Conservation (phyloP, 2,113 vertebrate genomes). For the Pollachius pollachius region DNA sequence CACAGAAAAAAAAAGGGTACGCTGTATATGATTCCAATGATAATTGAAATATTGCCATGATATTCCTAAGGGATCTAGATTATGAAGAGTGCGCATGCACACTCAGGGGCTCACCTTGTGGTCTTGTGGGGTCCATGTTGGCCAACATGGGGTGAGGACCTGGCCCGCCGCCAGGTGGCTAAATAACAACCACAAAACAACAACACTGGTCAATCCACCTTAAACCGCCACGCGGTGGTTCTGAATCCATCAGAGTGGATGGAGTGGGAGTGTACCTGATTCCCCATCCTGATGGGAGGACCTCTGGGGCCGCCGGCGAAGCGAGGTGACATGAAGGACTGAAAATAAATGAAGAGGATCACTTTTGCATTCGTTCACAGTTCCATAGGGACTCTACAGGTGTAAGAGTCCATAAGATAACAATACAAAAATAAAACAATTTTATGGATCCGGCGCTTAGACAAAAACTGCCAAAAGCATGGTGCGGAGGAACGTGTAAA, state of each 20-base stretch:
- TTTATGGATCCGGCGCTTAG: constrained; percentile 8
- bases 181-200: background rate
- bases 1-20: background rate
- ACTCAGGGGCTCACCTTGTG: constrained; percentile 82
- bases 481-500: constrained; percentile 57
- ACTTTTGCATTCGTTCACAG: background rate
- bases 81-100: too few relatives aligned
- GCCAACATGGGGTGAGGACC: constrained; percentile 96
- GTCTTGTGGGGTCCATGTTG: constrained; percentile 96
- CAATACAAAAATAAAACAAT: background rate
- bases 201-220: background rate
- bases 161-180: constrained; percentile 95
- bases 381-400: too few relatives aligned
- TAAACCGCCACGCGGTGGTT: background rate
- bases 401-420: too few relatives aligned
- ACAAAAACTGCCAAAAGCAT: constrained; percentile 38
- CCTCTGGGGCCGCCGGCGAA: constrained; percentile 93
- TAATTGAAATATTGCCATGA: too few relatives aligned
- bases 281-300: constrained; percentile 96
- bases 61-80: too few relatives aligned
- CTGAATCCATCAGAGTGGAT: background rate
- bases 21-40: too few relatives aligned
- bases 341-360: constrained; percentile 62
- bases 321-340: constrained; percentile 99
- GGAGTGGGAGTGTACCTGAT: constrained; percentile 79